A percentile compares a stretch with the other conserved stretches of the same genome.
Conservation (phyloP, 2,797 vertebrate genomes). For the Acrossocheilus wenchowensis region DNA sequence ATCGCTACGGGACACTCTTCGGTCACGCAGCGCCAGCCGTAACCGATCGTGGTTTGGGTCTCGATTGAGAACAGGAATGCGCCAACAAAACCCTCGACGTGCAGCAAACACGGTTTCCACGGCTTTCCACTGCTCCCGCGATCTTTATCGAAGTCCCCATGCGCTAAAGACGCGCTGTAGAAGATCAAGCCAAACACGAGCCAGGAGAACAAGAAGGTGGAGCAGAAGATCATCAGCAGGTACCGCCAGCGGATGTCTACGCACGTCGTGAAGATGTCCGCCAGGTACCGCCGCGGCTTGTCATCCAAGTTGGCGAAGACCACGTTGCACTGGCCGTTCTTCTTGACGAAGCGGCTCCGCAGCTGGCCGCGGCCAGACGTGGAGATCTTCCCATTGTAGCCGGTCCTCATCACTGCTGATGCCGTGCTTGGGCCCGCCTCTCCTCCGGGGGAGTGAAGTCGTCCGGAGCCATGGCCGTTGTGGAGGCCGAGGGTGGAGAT, state of each 20-base stretch:
- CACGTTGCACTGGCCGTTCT: slow-evolving; percentile 96
- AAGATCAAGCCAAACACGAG: slow-evolving; percentile 93
- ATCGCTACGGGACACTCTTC: slow-evolving; percentile 93
- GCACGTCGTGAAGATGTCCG: slow-evolving; percentile 96
- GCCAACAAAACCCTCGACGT: slow-evolving; percentile 90
- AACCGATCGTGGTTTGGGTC: slow-evolving; percentile 97
- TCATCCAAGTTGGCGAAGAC: slow-evolving; percentile 94
- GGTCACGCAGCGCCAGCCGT: slow-evolving; percentile 93
- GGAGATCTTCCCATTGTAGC: slow-evolving; percentile 75
- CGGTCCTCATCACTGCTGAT: slow-evolving; percentile 59
- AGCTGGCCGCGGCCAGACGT: slow-evolving; percentile 81
- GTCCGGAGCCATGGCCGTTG: slow-evolving; percentile 74
- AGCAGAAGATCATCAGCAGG: slow-evolving; percentile 91
- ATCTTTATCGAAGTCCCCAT: slow-evolving; percentile 87
- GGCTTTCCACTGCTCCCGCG: slow-evolving; percentile 40
- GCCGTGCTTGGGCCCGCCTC: slow-evolving; percentile 57
- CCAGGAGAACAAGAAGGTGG: slow-evolving; percentile 91
- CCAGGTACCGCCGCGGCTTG: slow-evolving; percentile 91
- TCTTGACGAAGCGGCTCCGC: slow-evolving; percentile 94
- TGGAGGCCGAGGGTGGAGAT: slow-evolving; percentile 77
- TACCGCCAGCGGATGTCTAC: slow-evolving; percentile 97
- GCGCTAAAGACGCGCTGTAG: slow-evolving; percentile 88
- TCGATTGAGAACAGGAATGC: slow-evolving; percentile 96
- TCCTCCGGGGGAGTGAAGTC: slow-evolving; percentile 47
- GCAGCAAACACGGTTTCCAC: slow-evolving; percentile 90